These are phyloP conservation scores for Eupithecia dodoneata DNA, from an alignment of 2,888 invertebrate genomes.

Conservation along the genomic window DNA sequence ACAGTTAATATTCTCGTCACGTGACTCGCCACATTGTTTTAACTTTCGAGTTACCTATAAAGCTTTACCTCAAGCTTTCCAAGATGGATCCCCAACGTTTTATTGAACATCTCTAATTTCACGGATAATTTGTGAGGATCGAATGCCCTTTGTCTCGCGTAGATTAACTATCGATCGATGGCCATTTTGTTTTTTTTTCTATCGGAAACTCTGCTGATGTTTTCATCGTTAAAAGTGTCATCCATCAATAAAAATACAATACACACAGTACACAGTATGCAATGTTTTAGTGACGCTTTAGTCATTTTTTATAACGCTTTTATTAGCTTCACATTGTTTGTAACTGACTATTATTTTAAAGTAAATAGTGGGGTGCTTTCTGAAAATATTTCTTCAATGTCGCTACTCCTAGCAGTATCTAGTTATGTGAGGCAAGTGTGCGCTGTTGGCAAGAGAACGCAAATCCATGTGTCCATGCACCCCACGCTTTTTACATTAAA, in stretches of 20 bases:
- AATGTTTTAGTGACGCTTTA: too few species aligned
- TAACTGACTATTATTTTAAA: too few species aligned
- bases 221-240: neutral
- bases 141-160: slow-evolving; percentile 60
- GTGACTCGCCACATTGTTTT: neutral
- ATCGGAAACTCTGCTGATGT: slow-evolving; percentile 10
- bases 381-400: too few species aligned
- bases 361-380: too few species aligned
- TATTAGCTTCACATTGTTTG: too few species aligned
- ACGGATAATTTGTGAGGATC: slow-evolving; percentile 63
- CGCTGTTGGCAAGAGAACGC: too few species aligned
- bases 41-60: slow-evolving; percentile 1
- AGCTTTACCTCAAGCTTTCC: slow-evolving; percentile 13
- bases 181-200: slow-evolving; percentile 40
- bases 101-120: slow-evolving; percentile 60
- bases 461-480: too few species aligned
- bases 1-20: neutral
- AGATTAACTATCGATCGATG: slow-evolving; percentile 52
- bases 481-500: too few species aligned
- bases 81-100: slow-evolving; percentile 45
- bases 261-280: too few species aligned
- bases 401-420: too few species aligned
- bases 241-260: neutral
- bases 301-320: too few species aligned
- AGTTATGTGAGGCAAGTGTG: too few species aligned